Base-by-base conservation (phyloP, 92 coral and sea anemone genomes). In the Scolanthus callimorphus region DNA sequence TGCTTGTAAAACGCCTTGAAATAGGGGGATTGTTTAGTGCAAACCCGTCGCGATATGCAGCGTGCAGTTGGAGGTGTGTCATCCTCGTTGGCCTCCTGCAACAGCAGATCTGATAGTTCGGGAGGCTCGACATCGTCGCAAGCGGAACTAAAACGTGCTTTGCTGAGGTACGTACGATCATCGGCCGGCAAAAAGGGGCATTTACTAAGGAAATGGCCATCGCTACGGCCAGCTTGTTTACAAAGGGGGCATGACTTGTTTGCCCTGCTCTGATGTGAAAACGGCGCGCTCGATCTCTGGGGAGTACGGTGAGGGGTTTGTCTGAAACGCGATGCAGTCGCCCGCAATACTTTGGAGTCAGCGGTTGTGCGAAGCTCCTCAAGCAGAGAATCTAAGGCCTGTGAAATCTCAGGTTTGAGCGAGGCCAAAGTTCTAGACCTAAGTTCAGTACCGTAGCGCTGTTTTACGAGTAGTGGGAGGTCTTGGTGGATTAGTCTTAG, bases 161-260 rank as follows among this genome's bases (percentile, higher is more conserved):
- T 55, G 25, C 78, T 46, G 1, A 61, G 46, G 51, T 59, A 69
- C 2, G 51, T 41, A 20, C 80, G 69, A 47, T 78, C 85, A 10
- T 78, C 85, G 3, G 77, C 30, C 38, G 79, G 74, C 22, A 78
- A 43, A 39, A 52, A 71, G 43, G 74, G 54, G n/a, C n/a, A n/a
- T n/a, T n/a, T n/a, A n/a, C n/a, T n/a, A n/a, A n/a, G n/a, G n/a
- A n/a, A n/a, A n/a, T n/a, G n/a, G n/a, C n/a, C n/a, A n/a, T n/a
- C n/a, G n/a, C n/a, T n/a, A 57, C 79, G 45, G 52, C 71, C 63
- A 0, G 76, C 76, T 22, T 79, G 74, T 29, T 68, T 51, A 56
- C 83, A 68, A 0, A 68, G 61, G 28, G 64, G 70, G 49, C 83
- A 76, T 13, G 60, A 17, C 39, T 38, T 59, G 37, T 48, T 28